These are phyloP conservation scores for Rhizomys pruinosus DNA, from an alignment of 2,113 vertebrate species.

Conservation along the genomic window DNA sequence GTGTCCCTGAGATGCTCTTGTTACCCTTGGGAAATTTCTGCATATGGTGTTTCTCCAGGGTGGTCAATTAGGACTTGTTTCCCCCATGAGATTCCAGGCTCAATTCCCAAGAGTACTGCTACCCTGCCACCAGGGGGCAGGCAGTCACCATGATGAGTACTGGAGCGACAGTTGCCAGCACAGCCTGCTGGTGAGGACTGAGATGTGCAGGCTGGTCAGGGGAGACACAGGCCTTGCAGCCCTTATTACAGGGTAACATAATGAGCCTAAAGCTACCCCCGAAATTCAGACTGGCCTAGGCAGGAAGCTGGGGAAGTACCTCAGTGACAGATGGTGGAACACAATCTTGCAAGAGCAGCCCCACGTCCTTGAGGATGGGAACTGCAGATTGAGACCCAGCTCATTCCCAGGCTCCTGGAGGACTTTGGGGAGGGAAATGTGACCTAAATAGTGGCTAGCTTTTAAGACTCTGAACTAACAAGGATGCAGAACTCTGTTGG, in stretches of 20 bases:
- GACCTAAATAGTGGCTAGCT: neutral
- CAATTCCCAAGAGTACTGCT: neutral
- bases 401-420: neutral
- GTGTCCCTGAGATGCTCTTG: neutral
- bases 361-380: neutral
- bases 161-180: neutral
- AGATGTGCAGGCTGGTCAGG: neutral
- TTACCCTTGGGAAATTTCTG: neutral
- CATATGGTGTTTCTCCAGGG: neutral
- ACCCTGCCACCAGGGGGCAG: neutral
- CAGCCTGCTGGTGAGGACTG: neutral
- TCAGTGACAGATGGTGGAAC: neutral
- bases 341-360: neutral
- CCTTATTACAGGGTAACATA: fast-evolving
- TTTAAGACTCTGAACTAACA: neutral
- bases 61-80: neutral
- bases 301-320: neutral
- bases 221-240: neutral
- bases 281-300: neutral
- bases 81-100: neutral
- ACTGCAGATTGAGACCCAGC: neutral
- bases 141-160: neutral
- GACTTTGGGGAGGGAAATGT: neutral
- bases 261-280: too few species aligned
- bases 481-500: neutral